Base-by-base conservation (phyloP, 1,140 invertebrate genomes). In the Acromyrmex echinatior region DNA sequence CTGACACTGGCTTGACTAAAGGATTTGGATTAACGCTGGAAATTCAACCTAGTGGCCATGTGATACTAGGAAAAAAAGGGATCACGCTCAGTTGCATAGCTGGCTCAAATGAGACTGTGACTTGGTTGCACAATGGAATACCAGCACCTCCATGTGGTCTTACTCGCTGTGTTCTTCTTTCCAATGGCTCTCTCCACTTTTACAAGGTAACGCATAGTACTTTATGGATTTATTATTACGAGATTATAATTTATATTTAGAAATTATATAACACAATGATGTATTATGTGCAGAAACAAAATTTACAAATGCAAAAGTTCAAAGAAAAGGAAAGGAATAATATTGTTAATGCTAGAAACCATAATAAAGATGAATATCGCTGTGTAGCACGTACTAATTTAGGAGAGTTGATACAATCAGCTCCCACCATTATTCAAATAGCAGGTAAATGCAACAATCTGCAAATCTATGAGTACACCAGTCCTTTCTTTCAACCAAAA, bases 171-270 rank as follows among this genome's bases (percentile, higher is more conserved):
- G 89, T 31, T 49, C 71, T 94, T 60, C 82, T 91, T 28, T 91
- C 81, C 60, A 94, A 95, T 91, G 95, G 95, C 56, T 94, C 94
- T 86, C 92, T 95, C 74, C 93, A 93, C 68, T 88, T 95, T 89
- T 92, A 90, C 63, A 95, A 93, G 92, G 95, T 95, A 10, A 92
- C 0, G 10, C 4, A 3, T 0, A 45, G 39, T 45, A 45, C 12
- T 39, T 56, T 28, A 5, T 18, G 1, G 2, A 12, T 68, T 71
- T 28, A 45, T 82, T 12, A 14, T 18, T 62, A 7, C 5, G 0
- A 49, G 16, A 12, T 62, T 35, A 7, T 53, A 45, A 73, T 74
- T n/a, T 73, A n/a, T 3, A 82, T 18, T 7, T 18, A 12, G 35
- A 51, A 31, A 84, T 39, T 31, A 63, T 82, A 14, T n/a, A 9